Evolutionary conservation across 2,113 vertebrate genomes (phyloP), one percentile per base, ranked within the genome.

Genomic region (Columbina picui): DNA sequence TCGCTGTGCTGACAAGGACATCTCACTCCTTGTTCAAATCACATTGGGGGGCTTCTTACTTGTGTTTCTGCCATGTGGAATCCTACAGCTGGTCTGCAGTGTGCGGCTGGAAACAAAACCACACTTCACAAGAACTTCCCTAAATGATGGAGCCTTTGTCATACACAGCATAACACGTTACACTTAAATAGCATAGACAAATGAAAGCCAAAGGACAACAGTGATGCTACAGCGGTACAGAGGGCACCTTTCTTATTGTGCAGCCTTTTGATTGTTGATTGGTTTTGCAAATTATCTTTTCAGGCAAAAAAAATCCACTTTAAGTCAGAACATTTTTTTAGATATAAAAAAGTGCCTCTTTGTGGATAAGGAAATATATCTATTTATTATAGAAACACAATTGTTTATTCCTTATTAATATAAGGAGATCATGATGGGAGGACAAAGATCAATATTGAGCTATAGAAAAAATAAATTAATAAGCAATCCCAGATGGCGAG

Each of bases 281-380:
- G 14, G 25, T 36, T 30, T 56, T 49, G 21, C 29, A 70, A 81
- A 15, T 32, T 1, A 49, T 12, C 1, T 1, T n/a, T 86, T 74
- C 20, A 38, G 45, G 25, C 30, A 1, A 30, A 55, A 70, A 25
- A 43, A 29, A 13, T 21, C 6, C 11, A 10, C 77, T 38, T 30
- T 26, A 50, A 82, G 14, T 45, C 10, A 81, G 22, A 84, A 36
- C 1, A 1, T 12, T 36, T 32, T 80, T 60, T 77, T 32, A 0
- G 23, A 36, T 49, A 10, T 7, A 45, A 23, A 47, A 83, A 73
- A 36, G 14, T 32, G 63, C 14, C 12, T 49, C 7, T 14, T 17
- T 1, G 1, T 8, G 4, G 6, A 1, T 12, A 65, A 69, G 36
- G 21, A 84, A 78, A 43, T 14, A 7, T 1, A 47, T 25, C 3